These are phyloP conservation scores for Callospermophilus lateralis DNA, from an alignment of 2,113 vertebrate species.

Conservation along the genomic window DNA sequence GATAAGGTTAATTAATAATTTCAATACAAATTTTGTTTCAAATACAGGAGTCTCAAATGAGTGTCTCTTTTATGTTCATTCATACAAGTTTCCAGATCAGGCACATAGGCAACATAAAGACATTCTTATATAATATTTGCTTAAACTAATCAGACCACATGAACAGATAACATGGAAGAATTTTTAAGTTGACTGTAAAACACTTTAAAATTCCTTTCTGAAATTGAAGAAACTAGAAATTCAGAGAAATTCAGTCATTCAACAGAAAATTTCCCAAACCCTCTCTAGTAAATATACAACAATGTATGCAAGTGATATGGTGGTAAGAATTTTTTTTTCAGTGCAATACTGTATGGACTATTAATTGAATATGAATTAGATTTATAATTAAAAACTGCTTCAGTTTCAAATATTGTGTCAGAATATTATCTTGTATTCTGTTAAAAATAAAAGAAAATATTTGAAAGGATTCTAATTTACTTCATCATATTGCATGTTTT, in stretches of 20 bases:
- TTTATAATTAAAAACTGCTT: neutral
- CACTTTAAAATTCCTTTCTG: neutral
- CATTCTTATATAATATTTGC: neutral
- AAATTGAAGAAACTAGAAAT: neutral
- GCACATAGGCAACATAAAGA: neutral
- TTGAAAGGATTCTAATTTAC: neutral
- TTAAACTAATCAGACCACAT: neutral
- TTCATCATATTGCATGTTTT: neutral
- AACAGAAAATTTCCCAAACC: neutral
- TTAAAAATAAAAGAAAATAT: conserved; percentile 1
- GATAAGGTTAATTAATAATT: neutral
- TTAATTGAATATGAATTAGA: neutral
- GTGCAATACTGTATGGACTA: neutral
- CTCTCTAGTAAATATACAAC: neutral
- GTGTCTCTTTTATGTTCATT: neutral
- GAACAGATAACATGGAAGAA: neutral
- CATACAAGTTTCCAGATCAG: neutral
- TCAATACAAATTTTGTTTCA: neutral
- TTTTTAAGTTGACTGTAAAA: neutral
- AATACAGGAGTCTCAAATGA: neutral
- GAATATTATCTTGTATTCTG: neutral
- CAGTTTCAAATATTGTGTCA: neutral
- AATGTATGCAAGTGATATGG: neutral
- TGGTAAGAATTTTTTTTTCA: neutral
- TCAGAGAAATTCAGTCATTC: neutral